Evolutionary conservation across 2,888 invertebrate species (phyloP).

Genomic region (Phalera bucephala): DNA sequence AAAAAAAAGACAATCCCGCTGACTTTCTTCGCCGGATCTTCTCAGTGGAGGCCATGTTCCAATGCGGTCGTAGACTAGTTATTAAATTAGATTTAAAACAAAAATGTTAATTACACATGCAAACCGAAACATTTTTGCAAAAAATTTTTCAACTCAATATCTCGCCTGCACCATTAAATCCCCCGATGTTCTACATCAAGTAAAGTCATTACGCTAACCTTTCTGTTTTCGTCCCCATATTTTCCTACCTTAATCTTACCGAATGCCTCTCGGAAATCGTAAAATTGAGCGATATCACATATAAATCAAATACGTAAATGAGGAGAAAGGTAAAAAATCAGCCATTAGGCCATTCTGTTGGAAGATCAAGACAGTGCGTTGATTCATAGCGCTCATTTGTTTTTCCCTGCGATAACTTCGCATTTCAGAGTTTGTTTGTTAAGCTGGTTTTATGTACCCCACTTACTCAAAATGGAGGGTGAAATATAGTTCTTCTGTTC

Average conservation of each 20-base stretch:
- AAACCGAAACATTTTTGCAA: too few species aligned
- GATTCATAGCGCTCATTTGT: slow-evolving; percentile 63
- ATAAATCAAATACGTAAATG: slow-evolving; percentile 70
- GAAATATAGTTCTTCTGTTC: too few species aligned
- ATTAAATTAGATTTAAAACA: too few species aligned
- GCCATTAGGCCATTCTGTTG: slow-evolving; percentile 65
- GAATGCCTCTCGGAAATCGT: slow-evolving; percentile 37
- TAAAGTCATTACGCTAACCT: slow-evolving; percentile 30
- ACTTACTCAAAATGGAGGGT: too few species aligned
- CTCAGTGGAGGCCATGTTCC: too few species aligned
- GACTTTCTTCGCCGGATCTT: too few species aligned
- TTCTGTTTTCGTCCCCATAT: slow-evolving; percentile 13
- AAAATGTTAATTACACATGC: too few species aligned
- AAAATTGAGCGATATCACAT: slow-evolving; percentile 59
- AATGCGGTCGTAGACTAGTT: too few species aligned
- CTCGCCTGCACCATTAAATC: too few species aligned
- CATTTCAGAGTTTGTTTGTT: background rate
- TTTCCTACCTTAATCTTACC: slow-evolving; percentile 24
- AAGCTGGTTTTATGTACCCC: slow-evolving; percentile 6
- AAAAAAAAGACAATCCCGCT: too few species aligned
- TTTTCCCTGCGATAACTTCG: slow-evolving; percentile 17
- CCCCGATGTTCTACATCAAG: slow-evolving; percentile 20
- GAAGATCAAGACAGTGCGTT: slow-evolving; percentile 63
- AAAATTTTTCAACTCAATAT: too few species aligned
- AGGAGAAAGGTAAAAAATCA: slow-evolving; percentile 58